These are phyloP conservation scores for Tenthredo amoena DNA, from an alignment of 2,888 invertebrate genomes.

Conservation along the genomic window DNA sequence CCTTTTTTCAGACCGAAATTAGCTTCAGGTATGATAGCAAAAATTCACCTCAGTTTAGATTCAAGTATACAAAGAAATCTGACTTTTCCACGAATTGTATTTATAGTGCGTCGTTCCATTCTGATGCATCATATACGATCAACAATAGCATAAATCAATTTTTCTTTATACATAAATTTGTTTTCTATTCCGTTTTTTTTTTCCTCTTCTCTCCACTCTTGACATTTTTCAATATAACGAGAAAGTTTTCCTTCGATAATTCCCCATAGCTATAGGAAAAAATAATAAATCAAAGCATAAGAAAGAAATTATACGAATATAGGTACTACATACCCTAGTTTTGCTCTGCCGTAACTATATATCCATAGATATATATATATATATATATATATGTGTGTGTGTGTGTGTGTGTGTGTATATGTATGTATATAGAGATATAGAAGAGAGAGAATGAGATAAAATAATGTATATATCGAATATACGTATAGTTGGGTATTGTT, in stretches of 20 bases:
- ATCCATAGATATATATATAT: too few relatives aligned
- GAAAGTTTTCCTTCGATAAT: neutral
- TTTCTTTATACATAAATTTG: neutral
- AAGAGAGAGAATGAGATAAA: neutral
- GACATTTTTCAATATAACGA: neutral
- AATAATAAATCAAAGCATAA: neutral
- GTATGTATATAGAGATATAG: neutral
- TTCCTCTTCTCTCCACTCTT: neutral
- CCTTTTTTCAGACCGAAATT: too few relatives aligned
- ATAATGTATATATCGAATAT: neutral
- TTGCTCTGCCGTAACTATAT: too few relatives aligned
- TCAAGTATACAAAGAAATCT: too few relatives aligned
- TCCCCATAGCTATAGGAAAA: neutral
- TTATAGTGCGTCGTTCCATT: neutral
- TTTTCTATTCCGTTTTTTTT: neutral
- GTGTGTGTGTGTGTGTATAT: neutral
- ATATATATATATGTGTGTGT: neutral
- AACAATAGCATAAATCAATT: neutral
- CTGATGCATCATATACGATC: neutral
- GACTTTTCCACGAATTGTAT: too few relatives aligned
- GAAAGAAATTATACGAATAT: too few relatives aligned
- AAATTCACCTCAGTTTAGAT: too few relatives aligned
- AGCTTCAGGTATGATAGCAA: too few relatives aligned
- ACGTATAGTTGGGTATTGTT: conserved; percentile 32
- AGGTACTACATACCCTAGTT: neutral